phyloP scores from a whole-genome alignment of 2,797 vertebrate species.

The Darevskia nairensis region DNA sequence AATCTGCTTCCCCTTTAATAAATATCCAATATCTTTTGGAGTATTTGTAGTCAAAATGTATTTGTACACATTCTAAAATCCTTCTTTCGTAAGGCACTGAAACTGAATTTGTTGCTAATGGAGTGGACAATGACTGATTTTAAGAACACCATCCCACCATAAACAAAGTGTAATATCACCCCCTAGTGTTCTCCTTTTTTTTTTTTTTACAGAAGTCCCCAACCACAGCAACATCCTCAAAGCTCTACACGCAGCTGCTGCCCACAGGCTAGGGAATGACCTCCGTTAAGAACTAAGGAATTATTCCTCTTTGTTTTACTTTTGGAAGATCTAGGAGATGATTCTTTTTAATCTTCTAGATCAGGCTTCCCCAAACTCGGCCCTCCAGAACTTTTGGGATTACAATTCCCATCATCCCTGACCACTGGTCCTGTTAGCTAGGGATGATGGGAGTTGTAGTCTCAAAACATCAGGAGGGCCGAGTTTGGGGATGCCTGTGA shows the following conservation, averaged over 20 bases:
- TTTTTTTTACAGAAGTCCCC: not conserved
- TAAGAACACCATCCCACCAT: not conserved
- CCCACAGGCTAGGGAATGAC: not conserved
- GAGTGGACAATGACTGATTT: not conserved
- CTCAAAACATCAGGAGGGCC: no score
- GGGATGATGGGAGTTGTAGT: no score
- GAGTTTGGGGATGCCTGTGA: no score
- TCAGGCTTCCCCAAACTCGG: no score
- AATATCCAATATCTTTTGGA: not conserved
- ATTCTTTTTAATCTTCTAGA: not conserved
- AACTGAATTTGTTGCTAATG: not conserved
- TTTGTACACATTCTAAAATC: not conserved
- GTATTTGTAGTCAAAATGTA: not conserved
- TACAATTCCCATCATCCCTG: no score
- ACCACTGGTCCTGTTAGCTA: no score
- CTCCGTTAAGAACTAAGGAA: not conserved
- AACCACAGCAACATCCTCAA: not conserved
- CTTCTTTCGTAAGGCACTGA: not conserved
- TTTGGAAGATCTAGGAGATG: not conserved
- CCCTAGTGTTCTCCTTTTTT: conserved; percentile 4
- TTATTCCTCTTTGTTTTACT: not conserved
- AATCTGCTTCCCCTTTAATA: not conserved
- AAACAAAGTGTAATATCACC: conserved; percentile 16
- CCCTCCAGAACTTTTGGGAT: no score
- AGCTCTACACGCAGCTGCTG: not conserved